These are phyloP conservation scores for Sebastes jordani DNA, from an alignment of 2,797 vertebrate species.

Conservation along the genomic window DNA sequence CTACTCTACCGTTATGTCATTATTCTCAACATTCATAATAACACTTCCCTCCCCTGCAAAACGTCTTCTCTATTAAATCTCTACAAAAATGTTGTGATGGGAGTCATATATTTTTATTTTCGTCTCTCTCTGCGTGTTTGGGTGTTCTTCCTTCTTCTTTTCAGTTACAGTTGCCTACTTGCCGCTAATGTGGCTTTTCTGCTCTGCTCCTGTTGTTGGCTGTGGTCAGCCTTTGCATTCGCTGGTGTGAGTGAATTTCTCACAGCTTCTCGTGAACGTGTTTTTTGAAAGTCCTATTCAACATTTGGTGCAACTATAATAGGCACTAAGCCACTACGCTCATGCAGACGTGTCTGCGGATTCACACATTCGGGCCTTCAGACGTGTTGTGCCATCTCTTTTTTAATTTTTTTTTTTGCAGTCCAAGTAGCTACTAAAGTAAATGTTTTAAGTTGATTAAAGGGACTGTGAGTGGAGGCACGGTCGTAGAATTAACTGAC, in stretches of 20 bases:
- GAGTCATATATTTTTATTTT: slow-evolving; percentile 57
- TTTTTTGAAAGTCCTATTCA: slow-evolving; percentile 82
- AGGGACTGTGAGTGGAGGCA: slow-evolving; percentile 17
- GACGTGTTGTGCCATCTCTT: slow-evolving; percentile 71
- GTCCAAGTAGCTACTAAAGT: slow-evolving; percentile 46
- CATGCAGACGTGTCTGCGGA: slow-evolving; percentile 75
- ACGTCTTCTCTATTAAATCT: slow-evolving; percentile 19
- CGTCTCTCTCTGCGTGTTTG: slow-evolving; percentile 24
- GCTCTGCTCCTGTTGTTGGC: slow-evolving; percentile 72
- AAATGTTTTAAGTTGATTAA: slow-evolving; percentile 46
- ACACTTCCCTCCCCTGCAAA: slow-evolving; percentile 32
- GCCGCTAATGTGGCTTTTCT: slow-evolving; percentile 51
- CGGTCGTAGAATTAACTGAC: not conserved
- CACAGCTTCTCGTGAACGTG: slow-evolving; percentile 79
- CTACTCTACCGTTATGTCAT: slow-evolving; percentile 19
- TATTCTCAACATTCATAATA: slow-evolving; percentile 16
- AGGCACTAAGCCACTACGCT: slow-evolving; percentile 78
- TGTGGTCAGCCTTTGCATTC: slow-evolving; percentile 75
- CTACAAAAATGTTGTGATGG: slow-evolving; percentile 12
- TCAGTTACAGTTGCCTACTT: slow-evolving; percentile 52
- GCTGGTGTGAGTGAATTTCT: slow-evolving; percentile 79
- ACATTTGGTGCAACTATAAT: slow-evolving; percentile 82
- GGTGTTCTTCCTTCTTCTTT: slow-evolving; percentile 54
- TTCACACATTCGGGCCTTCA: slow-evolving; percentile 77
- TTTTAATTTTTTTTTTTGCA: slow-evolving; percentile 11